These are phyloP conservation scores for Pleuronectes platessa DNA, from an alignment of 2,113 vertebrate species.

Conservation along the genomic window DNA sequence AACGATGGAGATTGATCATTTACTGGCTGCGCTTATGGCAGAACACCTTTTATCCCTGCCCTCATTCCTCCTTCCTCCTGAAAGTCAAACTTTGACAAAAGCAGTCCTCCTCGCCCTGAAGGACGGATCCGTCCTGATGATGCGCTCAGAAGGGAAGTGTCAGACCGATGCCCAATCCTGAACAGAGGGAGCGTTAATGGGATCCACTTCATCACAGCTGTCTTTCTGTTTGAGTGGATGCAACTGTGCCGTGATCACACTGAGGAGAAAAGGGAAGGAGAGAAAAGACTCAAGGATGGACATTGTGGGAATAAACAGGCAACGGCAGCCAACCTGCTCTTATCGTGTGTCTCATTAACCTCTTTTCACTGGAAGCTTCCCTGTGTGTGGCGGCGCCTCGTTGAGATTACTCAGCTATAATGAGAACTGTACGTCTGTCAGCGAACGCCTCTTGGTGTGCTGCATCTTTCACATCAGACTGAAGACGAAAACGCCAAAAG, in stretches of 20 bases:
- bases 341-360: slow-evolving; percentile 35
- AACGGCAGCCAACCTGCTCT: neutral
- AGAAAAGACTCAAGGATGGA: slow-evolving; percentile 25
- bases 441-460: neutral
- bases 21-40: too few relatives aligned
- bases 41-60: too few relatives aligned
- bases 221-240: slow-evolving; percentile 39
- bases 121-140: neutral
- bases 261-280: neutral
- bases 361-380: slow-evolving; percentile 21
- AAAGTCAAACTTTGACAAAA: too few relatives aligned
- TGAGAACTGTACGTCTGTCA: slow-evolving; percentile 3
- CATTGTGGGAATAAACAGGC: neutral
- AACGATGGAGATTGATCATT: too few relatives aligned
- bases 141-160: slow-evolving; percentile 13
- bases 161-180: neutral
- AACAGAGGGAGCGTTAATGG: slow-evolving; percentile 48
- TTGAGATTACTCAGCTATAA: neutral
- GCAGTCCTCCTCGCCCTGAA: too few relatives aligned
- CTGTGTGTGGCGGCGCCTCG: slow-evolving; percentile 7
- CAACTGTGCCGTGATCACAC: slow-evolving; percentile 36
- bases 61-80: too few relatives aligned
- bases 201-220: slow-evolving; percentile 47
- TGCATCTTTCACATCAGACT: neutral
- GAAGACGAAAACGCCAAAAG: neutral